Percentiles rank a stretch among this genome's conserved stretches.
Conservation (phyloP, 2,113 vertebrate genomes). For the Neoarius graeffei region DNA sequence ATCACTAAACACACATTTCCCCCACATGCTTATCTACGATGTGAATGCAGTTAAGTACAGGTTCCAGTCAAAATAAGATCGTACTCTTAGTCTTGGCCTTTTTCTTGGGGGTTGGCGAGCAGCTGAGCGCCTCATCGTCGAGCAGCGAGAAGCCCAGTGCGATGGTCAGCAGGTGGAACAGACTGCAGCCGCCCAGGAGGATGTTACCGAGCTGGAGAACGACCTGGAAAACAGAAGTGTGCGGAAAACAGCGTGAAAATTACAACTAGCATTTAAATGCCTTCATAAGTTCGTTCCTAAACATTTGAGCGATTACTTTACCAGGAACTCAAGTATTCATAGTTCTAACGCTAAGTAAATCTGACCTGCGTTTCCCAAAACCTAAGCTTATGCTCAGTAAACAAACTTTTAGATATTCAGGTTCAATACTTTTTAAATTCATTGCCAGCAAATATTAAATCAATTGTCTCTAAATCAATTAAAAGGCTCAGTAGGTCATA, state of each 20-base stretch:
- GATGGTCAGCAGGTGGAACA: conserved; percentile 77
- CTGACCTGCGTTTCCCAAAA: no score
- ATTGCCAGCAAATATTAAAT: no score
- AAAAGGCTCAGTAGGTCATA: no score
- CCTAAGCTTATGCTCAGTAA: no score
- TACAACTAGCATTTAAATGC: not conserved
- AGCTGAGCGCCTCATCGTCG: conserved; percentile 69
- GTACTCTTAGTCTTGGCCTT: conserved; percentile 52
- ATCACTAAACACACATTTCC: not conserved
- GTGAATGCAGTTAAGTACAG: no score
- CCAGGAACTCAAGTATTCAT: no score
- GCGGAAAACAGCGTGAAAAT: not conserved
- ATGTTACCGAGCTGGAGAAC: conserved; percentile 75
- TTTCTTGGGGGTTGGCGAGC: conserved; percentile 41
- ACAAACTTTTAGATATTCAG: no score
- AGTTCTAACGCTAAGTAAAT: no score
- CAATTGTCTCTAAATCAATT: no score
- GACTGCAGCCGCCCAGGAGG: conserved; percentile 78
- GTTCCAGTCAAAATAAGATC: not conserved
- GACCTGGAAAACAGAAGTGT: conserved; percentile 60
- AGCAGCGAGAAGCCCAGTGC: conserved; percentile 76
- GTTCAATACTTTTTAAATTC: not conserved
- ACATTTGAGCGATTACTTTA: no score
- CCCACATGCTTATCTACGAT: not conserved
- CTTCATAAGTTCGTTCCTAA: no score